These are phyloP conservation scores for Benthosema pterotum DNA, from an alignment of 2,797 vertebrate genomes.

Conservation along the genomic window DNA sequence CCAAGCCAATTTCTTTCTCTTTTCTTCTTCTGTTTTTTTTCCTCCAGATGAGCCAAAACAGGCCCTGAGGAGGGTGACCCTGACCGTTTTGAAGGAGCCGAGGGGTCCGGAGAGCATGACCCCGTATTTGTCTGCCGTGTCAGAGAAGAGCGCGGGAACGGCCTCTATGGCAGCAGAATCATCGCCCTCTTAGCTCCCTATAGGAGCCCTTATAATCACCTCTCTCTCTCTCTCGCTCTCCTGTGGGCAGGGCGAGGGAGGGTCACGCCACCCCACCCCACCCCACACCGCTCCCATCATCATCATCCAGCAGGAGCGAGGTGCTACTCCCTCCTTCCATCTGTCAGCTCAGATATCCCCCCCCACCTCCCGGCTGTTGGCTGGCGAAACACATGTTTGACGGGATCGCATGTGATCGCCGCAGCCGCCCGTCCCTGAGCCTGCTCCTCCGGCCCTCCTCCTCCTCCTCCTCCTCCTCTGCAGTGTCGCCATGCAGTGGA, in stretches of 20 bases:
- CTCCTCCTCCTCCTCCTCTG: too few relatives aligned
- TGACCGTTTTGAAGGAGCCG: slow-evolving; percentile 60
- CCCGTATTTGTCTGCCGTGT: slow-evolving; percentile 60
- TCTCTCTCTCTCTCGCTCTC: background rate
- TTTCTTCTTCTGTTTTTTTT: slow-evolving; percentile 53
- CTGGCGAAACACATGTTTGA: slow-evolving; percentile 78
- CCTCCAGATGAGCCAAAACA: slow-evolving; percentile 69
- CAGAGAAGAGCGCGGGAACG: slow-evolving; percentile 60
- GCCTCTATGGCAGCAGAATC: slow-evolving; percentile 55
- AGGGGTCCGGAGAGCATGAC: slow-evolving; percentile 61
- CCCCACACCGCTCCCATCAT: slow-evolving; percentile 43
- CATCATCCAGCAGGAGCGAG: slow-evolving; percentile 27
- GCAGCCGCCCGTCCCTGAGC: slow-evolving; percentile 63
- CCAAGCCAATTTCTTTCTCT: slow-evolving; percentile 40
- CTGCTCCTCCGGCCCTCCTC: slow-evolving; percentile 41
- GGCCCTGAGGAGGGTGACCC: slow-evolving; percentile 61
- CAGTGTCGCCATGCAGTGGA: slow-evolving; percentile 99
- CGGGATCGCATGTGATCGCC: slow-evolving; percentile 69
- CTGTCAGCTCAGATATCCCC: slow-evolving; percentile 71
- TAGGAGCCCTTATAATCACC: slow-evolving; percentile 44
- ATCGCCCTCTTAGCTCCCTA: slow-evolving; percentile 41
- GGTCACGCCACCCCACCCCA: background rate
- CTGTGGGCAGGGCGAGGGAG: slow-evolving; percentile 27
- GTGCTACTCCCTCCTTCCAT: slow-evolving; percentile 38
- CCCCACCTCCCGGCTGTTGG: slow-evolving; percentile 70